Conservation (phyloP, 2,113 vertebrate species). For the Fregata magnificens region DNA sequence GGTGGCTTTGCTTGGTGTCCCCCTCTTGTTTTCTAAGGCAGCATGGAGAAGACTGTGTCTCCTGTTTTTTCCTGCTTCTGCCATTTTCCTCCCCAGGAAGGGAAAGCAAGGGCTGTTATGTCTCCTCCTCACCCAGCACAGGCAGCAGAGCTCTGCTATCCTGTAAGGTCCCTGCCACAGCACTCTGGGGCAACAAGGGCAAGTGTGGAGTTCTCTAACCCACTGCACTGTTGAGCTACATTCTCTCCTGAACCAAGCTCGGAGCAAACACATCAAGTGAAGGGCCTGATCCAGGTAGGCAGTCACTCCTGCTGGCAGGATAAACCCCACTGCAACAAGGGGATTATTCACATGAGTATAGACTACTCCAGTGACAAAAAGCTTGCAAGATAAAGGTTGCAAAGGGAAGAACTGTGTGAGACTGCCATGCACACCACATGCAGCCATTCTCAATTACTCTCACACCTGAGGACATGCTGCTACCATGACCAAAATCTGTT, state of each 20-base stretch:
- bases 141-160: not conserved
- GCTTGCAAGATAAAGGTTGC: not conserved
- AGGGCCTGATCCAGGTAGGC: not conserved
- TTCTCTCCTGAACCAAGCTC: not conserved
- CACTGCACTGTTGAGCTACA: not conserved
- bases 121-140: not conserved
- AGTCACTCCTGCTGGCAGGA: not conserved
- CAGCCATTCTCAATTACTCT: not conserved
- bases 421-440: accelerated
- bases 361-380: not conserved
- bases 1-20: not conserved
- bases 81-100: not conserved
- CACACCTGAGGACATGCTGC: not conserved
- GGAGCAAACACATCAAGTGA: not conserved
- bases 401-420: not conserved
- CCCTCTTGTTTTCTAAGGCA: not conserved
- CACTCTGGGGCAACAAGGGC: not conserved
- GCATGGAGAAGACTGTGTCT: accelerated
- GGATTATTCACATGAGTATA: not conserved
- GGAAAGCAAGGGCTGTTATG: not conserved
- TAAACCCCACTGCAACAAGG: not conserved
- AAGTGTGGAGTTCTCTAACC: not conserved
- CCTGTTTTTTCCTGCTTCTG: not conserved
- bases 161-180: not conserved
- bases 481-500: not conserved